Conservation (phyloP, 2,797 vertebrate genomes). For the Sciurus carolinensis region DNA sequence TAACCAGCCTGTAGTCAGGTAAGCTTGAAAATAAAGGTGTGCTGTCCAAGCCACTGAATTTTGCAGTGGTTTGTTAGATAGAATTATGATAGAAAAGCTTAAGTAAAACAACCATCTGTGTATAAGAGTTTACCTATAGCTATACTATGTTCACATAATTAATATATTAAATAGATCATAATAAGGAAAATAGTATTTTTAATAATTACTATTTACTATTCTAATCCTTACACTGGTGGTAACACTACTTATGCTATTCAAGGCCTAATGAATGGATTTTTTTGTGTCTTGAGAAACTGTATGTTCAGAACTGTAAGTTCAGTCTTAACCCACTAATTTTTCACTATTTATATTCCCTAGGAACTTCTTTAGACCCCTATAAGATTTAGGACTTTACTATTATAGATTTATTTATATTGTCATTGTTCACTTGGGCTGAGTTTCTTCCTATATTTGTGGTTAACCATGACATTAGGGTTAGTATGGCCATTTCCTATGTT, state of each 20-base stretch:
- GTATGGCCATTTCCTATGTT: slow-evolving; percentile 26
- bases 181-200: not conserved
- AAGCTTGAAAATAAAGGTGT: not conserved
- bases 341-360: not conserved
- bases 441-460: slow-evolving; percentile 20
- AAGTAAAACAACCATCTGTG: not conserved
- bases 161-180: not conserved
- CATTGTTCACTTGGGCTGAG: not conserved
- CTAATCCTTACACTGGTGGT: not conserved
- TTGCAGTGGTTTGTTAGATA: not conserved
- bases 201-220: not conserved
- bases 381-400: slow-evolving; percentile 23
- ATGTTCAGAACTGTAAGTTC: not conserved
- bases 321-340: not conserved
- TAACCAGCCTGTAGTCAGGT: not conserved
- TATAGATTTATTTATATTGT: not conserved
- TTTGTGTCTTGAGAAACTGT: not conserved
- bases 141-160: not conserved
- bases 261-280: not conserved
- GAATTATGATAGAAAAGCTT: not conserved
- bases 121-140: not conserved
- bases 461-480: not conserved
- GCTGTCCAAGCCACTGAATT: not conserved
- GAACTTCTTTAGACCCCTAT: not conserved
- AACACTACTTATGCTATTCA: not conserved